phyloP scores from a whole-genome alignment of 37 sponge, comb jelly and placozoan species.

The Bolinopsis microptera region DNA sequence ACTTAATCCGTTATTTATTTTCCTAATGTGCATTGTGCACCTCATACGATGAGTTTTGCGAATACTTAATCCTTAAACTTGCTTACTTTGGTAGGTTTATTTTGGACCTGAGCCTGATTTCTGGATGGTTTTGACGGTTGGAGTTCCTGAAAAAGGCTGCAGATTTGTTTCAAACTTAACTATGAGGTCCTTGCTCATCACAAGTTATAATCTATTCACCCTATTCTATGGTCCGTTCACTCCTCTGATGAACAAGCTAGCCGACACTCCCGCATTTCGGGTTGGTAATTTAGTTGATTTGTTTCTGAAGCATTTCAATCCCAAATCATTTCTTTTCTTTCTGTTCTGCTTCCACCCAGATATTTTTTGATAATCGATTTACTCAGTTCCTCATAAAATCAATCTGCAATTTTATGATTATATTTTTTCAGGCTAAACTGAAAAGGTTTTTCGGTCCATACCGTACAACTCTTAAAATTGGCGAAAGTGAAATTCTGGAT shows the following conservation, averaged over 20 bases:
- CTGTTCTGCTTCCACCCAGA: no score
- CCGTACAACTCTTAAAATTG: neutral
- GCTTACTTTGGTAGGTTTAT: conserved; percentile 72
- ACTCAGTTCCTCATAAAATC: no score
- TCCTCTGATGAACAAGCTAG: conserved; percentile 7
- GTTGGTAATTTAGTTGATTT: neutral
- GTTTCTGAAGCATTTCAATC: no score
- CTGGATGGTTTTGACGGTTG: conserved; percentile 82
- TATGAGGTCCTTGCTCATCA: neutral
- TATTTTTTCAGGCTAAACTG: conserved; percentile 51
- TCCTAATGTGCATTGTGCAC: no score
- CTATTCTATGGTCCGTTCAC: conserved; percentile 39
- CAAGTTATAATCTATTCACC: conserved; percentile 42
- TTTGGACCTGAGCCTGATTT: conserved; percentile 78
- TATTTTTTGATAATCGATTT: neutral
- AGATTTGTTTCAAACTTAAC: conserved; percentile 47
- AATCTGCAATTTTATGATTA: no score
- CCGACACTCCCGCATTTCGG: neutral
- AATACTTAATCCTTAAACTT: no score
- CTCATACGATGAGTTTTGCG: no score
- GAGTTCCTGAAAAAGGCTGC: neutral
- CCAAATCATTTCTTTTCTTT: no score
- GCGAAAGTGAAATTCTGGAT: conserved; percentile 27
- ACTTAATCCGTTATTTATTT: no score
- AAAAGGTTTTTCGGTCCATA: conserved; percentile 59